Evolutionary conservation across 1,140 invertebrate genomes (phyloP), one percentile per base, ranked within the genome.

Genomic region (Danaus plexippus): DNA sequence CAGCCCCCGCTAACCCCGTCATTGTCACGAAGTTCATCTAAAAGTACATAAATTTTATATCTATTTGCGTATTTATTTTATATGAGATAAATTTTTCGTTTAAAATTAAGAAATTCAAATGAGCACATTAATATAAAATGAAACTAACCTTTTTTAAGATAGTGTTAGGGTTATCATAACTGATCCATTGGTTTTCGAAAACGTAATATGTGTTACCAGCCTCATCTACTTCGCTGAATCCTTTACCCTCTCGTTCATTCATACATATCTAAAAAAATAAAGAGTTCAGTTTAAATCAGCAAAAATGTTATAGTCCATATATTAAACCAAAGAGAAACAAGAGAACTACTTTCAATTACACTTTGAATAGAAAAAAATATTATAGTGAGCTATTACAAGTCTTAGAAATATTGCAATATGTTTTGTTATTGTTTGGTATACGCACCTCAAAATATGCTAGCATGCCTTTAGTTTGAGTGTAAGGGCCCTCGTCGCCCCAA

Each of bases 181-280:
- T 93, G 45, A 96, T 89, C 95, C 95, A 97, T 66, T 96, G 94
- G 68, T 95, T 91, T 9, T 90, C 92, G 18, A 91, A 90, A 10
- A 91, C 90, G 9, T 93, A 88, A 69, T 92, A 96, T 0, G 94
- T 90, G 41, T 90, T 90, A 8, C 93, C 92, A n/a, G 89, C 89
- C 44, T 89, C 88, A 66, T 95, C 93, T 55, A 90, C 85, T 7
- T 87, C 81, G 49, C 84, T 88, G 1, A 68, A 71, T 90, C 93
- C 94, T 32, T 88, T 87, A 8, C 90, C 89, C 64, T 92, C 89
- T n/a, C 87, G 76, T 48, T 91, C 69, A 62, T 88, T 88, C 67
- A 92, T 90, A 65, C 93, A 94, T 11, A 94, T 90, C 90, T 94
- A 87, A 46, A 71, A n/a, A 70, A 54, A 22, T 18, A 11, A 18